A percentile compares a stretch with the other conserved stretches of the same genome.
Conservation (phyloP, 2,797 vertebrate genomes). For the Artibeus lituratus region DNA sequence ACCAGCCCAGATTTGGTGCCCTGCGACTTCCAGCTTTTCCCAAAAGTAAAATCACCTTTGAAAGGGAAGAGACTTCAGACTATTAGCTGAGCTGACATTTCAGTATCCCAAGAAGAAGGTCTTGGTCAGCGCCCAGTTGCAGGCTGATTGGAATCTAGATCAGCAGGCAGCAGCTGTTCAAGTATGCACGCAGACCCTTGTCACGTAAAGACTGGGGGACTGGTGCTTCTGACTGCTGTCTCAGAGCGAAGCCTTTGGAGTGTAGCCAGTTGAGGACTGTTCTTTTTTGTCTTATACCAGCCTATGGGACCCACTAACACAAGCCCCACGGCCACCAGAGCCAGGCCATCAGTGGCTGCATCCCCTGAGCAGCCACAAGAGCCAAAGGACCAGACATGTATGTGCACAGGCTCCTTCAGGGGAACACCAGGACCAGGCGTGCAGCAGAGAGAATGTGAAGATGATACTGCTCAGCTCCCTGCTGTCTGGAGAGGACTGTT, state of each 20-base stretch:
- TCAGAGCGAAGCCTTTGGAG: background rate
- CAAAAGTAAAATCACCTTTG: no score
- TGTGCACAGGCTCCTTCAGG: background rate
- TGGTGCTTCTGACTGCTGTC: background rate
- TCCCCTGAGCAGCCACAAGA: background rate
- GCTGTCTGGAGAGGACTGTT: background rate
- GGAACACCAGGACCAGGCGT: accelerated
- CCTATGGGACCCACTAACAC: background rate
- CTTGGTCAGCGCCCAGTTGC: background rate
- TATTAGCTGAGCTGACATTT: background rate
- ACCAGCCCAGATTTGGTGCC: no score
- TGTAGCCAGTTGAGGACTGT: background rate
- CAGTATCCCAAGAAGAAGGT: background rate
- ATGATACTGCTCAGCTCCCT: background rate
- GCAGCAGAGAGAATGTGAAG: background rate
- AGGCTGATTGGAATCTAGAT: background rate
- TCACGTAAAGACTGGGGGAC: background rate
- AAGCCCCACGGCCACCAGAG: background rate
- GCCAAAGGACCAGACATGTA: background rate
- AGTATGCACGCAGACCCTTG: background rate
- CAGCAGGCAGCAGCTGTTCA: background rate
- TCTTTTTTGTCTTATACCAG: background rate
- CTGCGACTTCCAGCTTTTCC: no score
- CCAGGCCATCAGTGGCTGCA: background rate
- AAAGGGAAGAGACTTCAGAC: no score